Conservation (phyloP, 1,140 invertebrate genomes). For the Orchestia grillus region DNA sequence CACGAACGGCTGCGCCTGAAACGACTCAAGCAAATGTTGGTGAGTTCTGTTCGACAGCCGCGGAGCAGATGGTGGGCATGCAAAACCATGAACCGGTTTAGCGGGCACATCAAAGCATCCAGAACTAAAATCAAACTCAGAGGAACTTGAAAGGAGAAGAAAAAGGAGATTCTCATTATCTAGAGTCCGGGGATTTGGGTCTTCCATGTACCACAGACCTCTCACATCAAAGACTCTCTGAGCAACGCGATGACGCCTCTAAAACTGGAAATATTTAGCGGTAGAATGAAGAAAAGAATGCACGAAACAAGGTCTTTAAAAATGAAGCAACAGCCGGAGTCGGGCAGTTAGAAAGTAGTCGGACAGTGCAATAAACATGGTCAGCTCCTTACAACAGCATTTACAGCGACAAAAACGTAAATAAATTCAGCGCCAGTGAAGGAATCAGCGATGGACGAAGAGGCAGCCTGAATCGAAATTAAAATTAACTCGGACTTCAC, state of each 20-base stretch:
- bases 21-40: background rate
- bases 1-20: background rate
- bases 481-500: background rate
- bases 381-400: background rate
- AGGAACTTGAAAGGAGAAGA: background rate
- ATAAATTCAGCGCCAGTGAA: background rate
- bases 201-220: background rate
- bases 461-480: background rate
- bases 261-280: background rate
- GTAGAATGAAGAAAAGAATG: background rate
- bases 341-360: background rate
- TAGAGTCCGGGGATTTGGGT: background rate
- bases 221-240: background rate
- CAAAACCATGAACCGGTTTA: background rate
- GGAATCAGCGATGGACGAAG: background rate
- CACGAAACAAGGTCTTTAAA: background rate
- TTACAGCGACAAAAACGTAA: background rate
- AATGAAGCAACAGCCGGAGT: background rate
- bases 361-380: background rate
- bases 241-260: background rate
- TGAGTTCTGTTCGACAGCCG: background rate
- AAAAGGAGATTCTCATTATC: background rate
- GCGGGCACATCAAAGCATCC: background rate
- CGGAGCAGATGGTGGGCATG: background rate
- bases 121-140: slow-evolving; percentile 1